Evolutionary conservation across 2,797 vertebrate species (phyloP).

Genomic region (Urocyon cinereoargenteus): DNA sequence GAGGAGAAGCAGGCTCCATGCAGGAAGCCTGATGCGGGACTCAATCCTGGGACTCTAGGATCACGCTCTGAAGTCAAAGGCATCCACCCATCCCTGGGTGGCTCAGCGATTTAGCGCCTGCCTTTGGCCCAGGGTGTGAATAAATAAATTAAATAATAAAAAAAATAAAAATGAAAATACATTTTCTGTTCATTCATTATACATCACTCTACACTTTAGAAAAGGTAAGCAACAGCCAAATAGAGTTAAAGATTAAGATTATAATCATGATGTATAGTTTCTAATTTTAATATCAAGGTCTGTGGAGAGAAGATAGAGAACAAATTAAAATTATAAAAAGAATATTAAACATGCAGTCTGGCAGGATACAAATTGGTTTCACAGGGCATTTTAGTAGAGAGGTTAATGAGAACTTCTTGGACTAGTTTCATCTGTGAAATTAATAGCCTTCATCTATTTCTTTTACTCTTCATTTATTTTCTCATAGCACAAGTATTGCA

Average conservation of each 20-base stretch:
- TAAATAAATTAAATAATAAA: too few species aligned
- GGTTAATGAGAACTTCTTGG: conserved; percentile 24
- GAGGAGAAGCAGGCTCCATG: too few species aligned
- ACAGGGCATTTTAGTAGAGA: neutral
- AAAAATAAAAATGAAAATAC: neutral
- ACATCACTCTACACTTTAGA: neutral
- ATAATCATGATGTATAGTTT: conserved; percentile 27
- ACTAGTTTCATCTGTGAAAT: conserved; percentile 38
- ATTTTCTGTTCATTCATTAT: conserved; percentile 3
- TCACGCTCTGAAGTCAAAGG: too few species aligned
- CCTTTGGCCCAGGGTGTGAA: too few species aligned
- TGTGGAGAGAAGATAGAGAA: conserved; percentile 60
- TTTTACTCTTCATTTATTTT: conserved; percentile 23
- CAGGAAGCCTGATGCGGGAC: too few species aligned
- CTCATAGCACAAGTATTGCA: neutral
- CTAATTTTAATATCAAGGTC: conserved; percentile 30
- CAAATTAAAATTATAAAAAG: conserved; percentile 44
- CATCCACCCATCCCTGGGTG: too few species aligned
- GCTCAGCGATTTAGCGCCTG: too few species aligned
- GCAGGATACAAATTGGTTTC: conserved; percentile 33
- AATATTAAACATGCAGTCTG: conserved; percentile 5
- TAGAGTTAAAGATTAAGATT: conserved; percentile 59
- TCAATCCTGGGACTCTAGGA: too few species aligned
- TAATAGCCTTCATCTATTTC: neutral
- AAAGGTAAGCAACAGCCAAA: conserved; percentile 20